Base-by-base conservation (phyloP, 2,888 invertebrate species). In the Torymus tubicola region DNA sequence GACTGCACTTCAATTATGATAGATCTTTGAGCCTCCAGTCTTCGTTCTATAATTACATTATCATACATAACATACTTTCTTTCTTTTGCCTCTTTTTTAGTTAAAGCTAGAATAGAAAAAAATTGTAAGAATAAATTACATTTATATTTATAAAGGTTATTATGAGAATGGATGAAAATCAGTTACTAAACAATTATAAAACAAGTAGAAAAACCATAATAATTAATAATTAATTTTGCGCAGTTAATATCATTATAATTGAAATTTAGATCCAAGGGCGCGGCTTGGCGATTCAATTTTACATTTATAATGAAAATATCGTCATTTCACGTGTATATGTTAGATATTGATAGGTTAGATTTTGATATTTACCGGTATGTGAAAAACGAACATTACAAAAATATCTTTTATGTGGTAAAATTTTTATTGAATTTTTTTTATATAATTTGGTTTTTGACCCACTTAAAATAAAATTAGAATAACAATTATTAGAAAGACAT, bases 1-100 rank as follows among this genome's bases (percentile, higher is more conserved):
- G 96, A 95, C 86, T 94, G 94, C 1, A 96, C 95, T 91, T 96
- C 96, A 5, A 97, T 94, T 53, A 96, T 91, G 76, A 96, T 91
- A 90, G 95, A 96, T 81, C 93, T 92, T 71, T 91, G 91, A 0
- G 96, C 96, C 89, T 96, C 93, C 2, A 90, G 88, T 87, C 94
- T 93, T 84, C 95, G 93, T 31, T 91, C 90, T 58, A 91, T 89
- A 64, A 95, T 91, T 83, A 94, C 90, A 80, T 94, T 93, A 81
- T 94, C 93, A 89, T 95, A 94, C 8, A 80, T 73, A n/a, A 82
- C 16, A 68, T 75, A 75, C 60, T 60, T 31, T 24, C 42, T 60
- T 73, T 57, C 50, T 53, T 52, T 58, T 53, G 1, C 13, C 13
- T 61, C 55, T 60, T 42, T 18, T 60, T 4, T 14, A 21, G 53